Base-by-base conservation (phyloP, 2,113 vertebrate genomes). In the Telmatochromis brichardi region DNA sequence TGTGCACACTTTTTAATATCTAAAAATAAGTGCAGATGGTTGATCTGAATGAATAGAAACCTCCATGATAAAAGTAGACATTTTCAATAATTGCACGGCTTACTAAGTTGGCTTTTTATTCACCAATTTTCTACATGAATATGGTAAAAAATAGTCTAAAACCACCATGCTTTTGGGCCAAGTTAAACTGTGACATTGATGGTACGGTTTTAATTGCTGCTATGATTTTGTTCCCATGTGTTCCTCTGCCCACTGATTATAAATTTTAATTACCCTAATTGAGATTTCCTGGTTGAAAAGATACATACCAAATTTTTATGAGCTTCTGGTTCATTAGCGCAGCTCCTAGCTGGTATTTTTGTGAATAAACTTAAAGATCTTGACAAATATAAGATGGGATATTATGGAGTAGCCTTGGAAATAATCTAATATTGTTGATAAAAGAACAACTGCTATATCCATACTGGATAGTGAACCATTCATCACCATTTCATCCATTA, bases 61-160 rank as follows among this genome's bases (percentile, higher is more conserved):
- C 26, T 31, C 23, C 14, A 17, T 50, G 23, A 26, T 28, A 19
- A 47, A 10, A 47, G 14, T 26, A 12, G 23, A 11, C 15, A 0
- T 47, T 76, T 76, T 19, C 37, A 47, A 7, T 12, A 76, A 31
- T 31, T 76, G 15, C 42, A 19, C 9, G 1, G 1, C 71, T n/a
- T 26, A 31, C 11, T 78, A 47, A 11, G 23, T 28, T 78, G 42
- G 14, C 68, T 76, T 76, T 28, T 28, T 47, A 47, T 28, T 47
- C 40, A 19, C 0, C 6, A 31, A 19, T 2, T 28, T 42, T 45
- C 0, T 50, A 78, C 42, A n/a, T 6, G 4, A 78, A 78, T 50
- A 19, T 78, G 15, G 71, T 78, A 10, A 71, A 71, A 23, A 42
- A 42, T 4, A 23, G n/a, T 42, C 3, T 23, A 23, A 42, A 40